Base-by-base conservation (phyloP, 2,888 invertebrate genomes). In the Phymatocera aterrima region DNA sequence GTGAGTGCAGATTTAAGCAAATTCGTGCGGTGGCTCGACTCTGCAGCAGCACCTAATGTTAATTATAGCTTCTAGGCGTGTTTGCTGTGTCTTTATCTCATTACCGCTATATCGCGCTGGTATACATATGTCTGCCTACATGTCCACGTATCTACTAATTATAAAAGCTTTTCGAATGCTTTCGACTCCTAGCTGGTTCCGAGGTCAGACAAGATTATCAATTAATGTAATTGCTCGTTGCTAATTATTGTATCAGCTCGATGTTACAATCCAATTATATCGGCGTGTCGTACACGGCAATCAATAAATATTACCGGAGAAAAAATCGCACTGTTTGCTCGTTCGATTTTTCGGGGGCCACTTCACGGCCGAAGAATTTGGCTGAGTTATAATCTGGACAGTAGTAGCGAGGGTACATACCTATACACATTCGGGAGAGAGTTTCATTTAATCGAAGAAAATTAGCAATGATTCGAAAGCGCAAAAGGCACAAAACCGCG, bases 211-310 rank as follows among this genome's bases (percentile, higher is more conserved):
- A 12, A 68, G 43, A 68, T 68, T 68, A 68, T 68, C 68, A 40
- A 68, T 68, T 46, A 68, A 43, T 68, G 15, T 68, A 68, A 68
- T 68, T 68, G 61, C 61, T 37, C n/a, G 57, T 37, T 37, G 37
- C 18, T 64, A 18, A 64, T 64, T 43, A 43, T 43, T 28, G 31
- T 60, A 3, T 6, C 21, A 12, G 34, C 64, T 40, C 24, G 18
- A 21, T 37, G n/a, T 2, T 37, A 6, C 8, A 43, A 21, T 15
- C 21, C 10, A 40, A 65, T 2, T 12, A 65, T 12, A 40, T 60
- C 6, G 8, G 10, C 15, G 15, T 34, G 18, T 18, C 15, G 4
- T n/a, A 61, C 31, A n/a, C 31, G 4, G 48, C 18, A 18, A 48
- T 48, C 18, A n/a, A 48, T 1, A n/a, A 48, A 18, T 18, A 18